Conservation (phyloP, 2,888 invertebrate genomes). For the Nasonovia ribisnigri region DNA sequence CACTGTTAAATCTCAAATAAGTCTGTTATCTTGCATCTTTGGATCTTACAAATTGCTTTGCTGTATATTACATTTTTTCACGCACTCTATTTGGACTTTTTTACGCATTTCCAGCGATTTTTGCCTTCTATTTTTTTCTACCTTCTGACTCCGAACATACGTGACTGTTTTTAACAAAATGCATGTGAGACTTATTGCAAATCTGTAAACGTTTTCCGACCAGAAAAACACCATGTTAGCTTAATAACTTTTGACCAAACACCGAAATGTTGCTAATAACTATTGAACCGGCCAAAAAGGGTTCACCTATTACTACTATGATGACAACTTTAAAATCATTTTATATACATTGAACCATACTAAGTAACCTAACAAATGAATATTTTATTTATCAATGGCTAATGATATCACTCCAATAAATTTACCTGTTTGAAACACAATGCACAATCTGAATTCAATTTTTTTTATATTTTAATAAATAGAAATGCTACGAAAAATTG, state of each 20-base stretch:
- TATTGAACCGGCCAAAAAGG: not conserved
- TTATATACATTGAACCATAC: not conserved
- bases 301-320: not conserved
- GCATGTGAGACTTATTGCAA: slow-evolving; percentile 12
- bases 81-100: slow-evolving; percentile 16
- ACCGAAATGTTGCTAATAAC: not conserved
- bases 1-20: not conserved
- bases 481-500: not conserved
- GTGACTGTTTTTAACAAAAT: slow-evolving; percentile 58
- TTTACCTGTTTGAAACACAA: not conserved
- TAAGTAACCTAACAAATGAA: not conserved
- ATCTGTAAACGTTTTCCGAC: slow-evolving; percentile 43
- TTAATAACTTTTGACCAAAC: not conserved
- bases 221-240: not conserved
- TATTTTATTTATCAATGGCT: not conserved
- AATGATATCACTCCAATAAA: not conserved
- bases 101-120: slow-evolving; percentile 34
- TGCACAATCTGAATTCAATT: not conserved
- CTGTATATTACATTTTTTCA: slow-evolving; percentile 27
- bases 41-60: slow-evolving; percentile 42
- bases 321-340: not conserved
- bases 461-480: not conserved
- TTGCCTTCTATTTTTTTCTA: not conserved
- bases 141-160: not conserved
- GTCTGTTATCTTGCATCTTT: slow-evolving; percentile 39